phyloP scores from a whole-genome alignment of 2,888 invertebrate genomes.

The Eupithecia exiguata region DNA sequence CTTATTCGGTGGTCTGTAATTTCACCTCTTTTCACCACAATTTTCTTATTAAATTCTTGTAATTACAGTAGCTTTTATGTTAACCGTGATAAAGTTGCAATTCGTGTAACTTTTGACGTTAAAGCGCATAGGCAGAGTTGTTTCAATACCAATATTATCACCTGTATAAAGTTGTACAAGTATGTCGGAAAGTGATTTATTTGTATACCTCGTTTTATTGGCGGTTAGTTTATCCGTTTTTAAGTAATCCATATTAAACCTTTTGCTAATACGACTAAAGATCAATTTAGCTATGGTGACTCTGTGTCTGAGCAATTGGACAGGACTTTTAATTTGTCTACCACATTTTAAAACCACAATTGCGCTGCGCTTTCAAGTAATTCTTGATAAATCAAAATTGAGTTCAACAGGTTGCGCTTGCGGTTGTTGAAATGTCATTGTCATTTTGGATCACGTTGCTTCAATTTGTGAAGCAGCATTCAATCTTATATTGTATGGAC shows the following conservation, averaged over 20 bases:
- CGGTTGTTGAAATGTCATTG: constrained; percentile 40
- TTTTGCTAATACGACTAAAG: constrained; percentile 13
- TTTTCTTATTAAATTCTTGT: constrained; percentile 45
- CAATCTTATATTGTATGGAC: background rate
- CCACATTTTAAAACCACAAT: constrained; percentile 35
- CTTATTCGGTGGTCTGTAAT: constrained; percentile 67
- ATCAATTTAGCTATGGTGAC: constrained; percentile 1
- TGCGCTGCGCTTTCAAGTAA: constrained; percentile 39
- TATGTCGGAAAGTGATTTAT: constrained; percentile 60
- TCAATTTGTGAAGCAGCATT: background rate
- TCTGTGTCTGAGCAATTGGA: constrained; percentile 22
- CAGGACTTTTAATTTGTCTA: constrained; percentile 43
- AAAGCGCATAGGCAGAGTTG: constrained; percentile 41
- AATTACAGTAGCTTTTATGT: constrained; percentile 46
- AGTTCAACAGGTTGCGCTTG: constrained; percentile 23
- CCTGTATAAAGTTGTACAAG: constrained; percentile 64
- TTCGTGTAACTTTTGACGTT: constrained; percentile 43
- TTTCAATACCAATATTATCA: constrained; percentile 54
- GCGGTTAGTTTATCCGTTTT: constrained; percentile 47
- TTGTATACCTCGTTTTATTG: constrained; percentile 47
- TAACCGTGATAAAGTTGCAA: constrained; percentile 48
- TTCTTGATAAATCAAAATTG: constrained; percentile 39
- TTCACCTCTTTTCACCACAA: constrained; percentile 52
- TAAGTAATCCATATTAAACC: constrained; percentile 23
- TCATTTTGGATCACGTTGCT: constrained; percentile 25